Conservation (phyloP, 2,888 invertebrate genomes). For the Dorcus hopei region DNA sequence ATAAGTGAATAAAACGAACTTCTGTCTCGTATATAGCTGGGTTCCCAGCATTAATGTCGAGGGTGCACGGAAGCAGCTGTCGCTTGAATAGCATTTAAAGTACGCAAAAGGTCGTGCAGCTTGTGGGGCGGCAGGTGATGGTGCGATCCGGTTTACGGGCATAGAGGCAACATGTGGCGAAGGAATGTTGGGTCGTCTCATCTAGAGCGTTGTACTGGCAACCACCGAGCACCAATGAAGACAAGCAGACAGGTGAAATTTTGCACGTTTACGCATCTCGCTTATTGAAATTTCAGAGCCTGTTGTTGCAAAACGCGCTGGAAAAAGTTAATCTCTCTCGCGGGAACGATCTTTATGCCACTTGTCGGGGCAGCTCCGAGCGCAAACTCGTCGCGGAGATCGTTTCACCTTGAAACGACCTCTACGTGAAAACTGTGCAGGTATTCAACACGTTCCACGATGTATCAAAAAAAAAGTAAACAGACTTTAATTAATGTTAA, state of each 20-base stretch:
- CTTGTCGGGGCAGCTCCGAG: not conserved
- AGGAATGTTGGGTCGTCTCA: constrained; percentile 23
- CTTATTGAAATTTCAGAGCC: not conserved
- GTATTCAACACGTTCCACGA: no score
- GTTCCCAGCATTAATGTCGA: constrained; percentile 9
- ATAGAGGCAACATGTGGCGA: constrained; percentile 35
- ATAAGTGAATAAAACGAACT: constrained; percentile 7
- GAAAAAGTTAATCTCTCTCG: no score
- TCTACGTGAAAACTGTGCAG: constrained; percentile 4
- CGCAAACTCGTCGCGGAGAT: constrained; percentile 4
- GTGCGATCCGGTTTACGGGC: constrained; percentile 34
- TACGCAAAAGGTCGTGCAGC: constrained; percentile 36
- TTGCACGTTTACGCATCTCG: constrained; percentile 6
- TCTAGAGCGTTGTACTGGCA: constrained; percentile 9
- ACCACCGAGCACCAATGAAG: constrained; percentile 11
- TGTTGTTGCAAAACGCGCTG: not conserved
- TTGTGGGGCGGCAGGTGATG: constrained; percentile 37
- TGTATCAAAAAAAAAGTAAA: no score
- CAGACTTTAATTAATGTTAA: no score
- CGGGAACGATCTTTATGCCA: no score
- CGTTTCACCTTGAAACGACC: constrained; percentile 14
- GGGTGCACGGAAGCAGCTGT: constrained; percentile 39
- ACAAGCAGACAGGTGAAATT: constrained; percentile 27
- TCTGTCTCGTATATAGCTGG: constrained; percentile 5
- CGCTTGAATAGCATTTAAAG: constrained; percentile 30